A percentile compares a stretch with the other conserved stretches of the same genome.
These are phyloP conservation scores for Trissonchulus sp. DNA, from an alignment of 2,888 invertebrate genomes.

Conservation along the genomic window DNA sequence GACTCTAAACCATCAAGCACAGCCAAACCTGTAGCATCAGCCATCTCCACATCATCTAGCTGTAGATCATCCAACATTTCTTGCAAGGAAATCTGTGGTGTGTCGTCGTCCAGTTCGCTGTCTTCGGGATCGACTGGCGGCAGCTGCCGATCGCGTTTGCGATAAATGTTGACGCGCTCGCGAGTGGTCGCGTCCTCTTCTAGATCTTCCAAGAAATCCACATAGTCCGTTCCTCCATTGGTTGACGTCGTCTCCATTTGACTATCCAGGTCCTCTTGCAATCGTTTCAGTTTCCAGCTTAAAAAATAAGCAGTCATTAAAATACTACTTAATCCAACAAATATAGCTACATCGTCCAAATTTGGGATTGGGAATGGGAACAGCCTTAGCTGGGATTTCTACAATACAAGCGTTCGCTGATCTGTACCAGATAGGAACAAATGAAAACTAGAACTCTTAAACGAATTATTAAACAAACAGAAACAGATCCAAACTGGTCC, in stretches of 20 bases:
- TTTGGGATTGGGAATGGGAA: no score
- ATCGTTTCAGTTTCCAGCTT: slow-evolving; percentile 80
- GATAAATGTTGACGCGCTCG: slow-evolving; percentile 86
- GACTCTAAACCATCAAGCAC: background rate
- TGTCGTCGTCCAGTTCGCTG: slow-evolving; percentile 58
- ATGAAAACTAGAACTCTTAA: no score
- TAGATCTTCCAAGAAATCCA: slow-evolving; percentile 90
- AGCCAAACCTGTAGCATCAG: slow-evolving; percentile 5
- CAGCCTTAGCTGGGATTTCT: no score
- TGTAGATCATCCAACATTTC: slow-evolving; percentile 89
- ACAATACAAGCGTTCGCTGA: no score
- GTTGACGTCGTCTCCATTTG: slow-evolving; percentile 52
- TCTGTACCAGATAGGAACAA: no score
- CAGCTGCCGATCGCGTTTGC: slow-evolving; percentile 42
- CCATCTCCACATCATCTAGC: slow-evolving; percentile 62
- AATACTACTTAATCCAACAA: no score
- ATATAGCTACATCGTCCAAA: no score
- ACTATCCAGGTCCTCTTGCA: slow-evolving; percentile 61
- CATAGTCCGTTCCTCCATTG: slow-evolving; percentile 69
- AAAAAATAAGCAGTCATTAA: no score
- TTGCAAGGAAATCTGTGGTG: slow-evolving; percentile 73
- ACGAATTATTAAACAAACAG: no score
- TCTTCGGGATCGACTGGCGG: background rate
- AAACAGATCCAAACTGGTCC: no score
- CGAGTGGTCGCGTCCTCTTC: slow-evolving; percentile 87